Conservation (phyloP, 2,888 invertebrate species). For the Stenodera caucasica region DNA sequence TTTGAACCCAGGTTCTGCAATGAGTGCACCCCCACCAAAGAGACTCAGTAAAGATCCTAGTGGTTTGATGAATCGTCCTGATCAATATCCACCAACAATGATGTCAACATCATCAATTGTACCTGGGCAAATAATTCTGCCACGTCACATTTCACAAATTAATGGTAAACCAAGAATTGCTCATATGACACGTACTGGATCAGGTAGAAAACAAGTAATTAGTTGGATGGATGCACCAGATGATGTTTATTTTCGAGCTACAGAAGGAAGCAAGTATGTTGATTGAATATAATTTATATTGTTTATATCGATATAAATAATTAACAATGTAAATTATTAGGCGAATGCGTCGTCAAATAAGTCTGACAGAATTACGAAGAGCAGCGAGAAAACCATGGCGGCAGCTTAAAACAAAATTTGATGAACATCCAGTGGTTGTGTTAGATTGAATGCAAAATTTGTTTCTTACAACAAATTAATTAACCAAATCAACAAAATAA, state of each 20-base stretch:
- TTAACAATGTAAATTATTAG: conserved; percentile 63
- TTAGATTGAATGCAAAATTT: conserved; percentile 66
- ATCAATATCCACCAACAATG: conserved; percentile 73
- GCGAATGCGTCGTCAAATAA: conserved; percentile 80
- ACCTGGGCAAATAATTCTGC: conserved; percentile 66
- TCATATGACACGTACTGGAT: conserved; percentile 74
- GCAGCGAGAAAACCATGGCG: conserved; percentile 87
- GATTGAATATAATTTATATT: too few species aligned
- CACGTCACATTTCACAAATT: conserved; percentile 71
- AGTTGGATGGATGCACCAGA: conserved; percentile 99
- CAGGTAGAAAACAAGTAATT: conserved; percentile 85
- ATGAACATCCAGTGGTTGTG: conserved; percentile 69
- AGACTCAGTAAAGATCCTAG: conserved; percentile 77
- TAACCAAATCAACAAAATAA: conserved; percentile 4
- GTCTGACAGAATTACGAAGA: conserved; percentile 76
- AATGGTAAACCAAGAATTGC: conserved; percentile 84
- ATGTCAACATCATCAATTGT: conserved; percentile 66
- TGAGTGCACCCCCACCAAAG: conserved; percentile 70
- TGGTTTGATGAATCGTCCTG: conserved; percentile 65
- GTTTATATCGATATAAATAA: too few species aligned
- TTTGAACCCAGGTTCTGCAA: conserved; percentile 45
- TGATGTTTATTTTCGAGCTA: conserved; percentile 94
- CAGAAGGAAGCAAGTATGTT: conserved; percentile 85
- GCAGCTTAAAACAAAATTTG: conserved; percentile 58
- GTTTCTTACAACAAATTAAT: conserved; percentile 8